A percentile compares a stretch with the other conserved stretches of the same genome.
These are phyloP conservation scores for Caenorhabditis latens DNA, from an alignment of 1,140 invertebrate species.

Conservation along the genomic window DNA sequence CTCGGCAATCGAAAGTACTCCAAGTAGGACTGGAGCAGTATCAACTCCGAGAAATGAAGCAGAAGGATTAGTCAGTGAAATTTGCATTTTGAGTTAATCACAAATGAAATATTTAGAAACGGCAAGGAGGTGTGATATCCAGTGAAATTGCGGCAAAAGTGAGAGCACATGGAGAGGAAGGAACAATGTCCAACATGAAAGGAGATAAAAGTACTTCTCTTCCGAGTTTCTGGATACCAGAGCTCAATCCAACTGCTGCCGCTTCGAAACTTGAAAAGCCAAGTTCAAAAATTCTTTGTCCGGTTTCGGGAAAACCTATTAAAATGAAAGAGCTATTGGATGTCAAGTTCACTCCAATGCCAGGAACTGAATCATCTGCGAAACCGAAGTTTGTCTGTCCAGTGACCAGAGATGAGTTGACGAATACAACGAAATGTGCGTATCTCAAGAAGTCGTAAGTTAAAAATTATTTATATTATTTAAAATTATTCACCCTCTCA, in stretches of 20 bases:
- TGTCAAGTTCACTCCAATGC: constrained; percentile 92
- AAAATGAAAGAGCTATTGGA: constrained; percentile 92
- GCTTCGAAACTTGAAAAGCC: constrained; percentile 85
- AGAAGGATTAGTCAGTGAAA: background rate
- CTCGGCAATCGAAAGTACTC: constrained; percentile 27
- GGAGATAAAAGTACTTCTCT: constrained; percentile 59
- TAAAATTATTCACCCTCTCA: constrained; percentile 68
- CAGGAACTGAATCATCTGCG: constrained; percentile 78
- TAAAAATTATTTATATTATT: background rate
- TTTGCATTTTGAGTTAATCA: background rate
- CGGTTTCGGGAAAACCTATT: constrained; percentile 89
- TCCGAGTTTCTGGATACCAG: constrained; percentile 94
- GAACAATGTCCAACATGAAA: constrained; percentile 62
- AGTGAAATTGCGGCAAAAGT: constrained; percentile 63
- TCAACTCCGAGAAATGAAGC: background rate
- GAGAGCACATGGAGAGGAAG: constrained; percentile 60
- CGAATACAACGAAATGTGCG: constrained; percentile 92
- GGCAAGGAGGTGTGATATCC: constrained; percentile 45
- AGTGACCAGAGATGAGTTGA: constrained; percentile 93
- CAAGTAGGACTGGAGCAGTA: constrained; percentile 19
- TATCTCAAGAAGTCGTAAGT: constrained; percentile 90
- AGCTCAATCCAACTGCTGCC: constrained; percentile 88
- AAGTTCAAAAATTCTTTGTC: constrained; percentile 85
- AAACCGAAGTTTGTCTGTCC: constrained; percentile 88
- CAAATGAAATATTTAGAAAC: constrained; percentile 49